These are phyloP conservation scores for Pterostichus madidus DNA, from an alignment of 2,888 invertebrate species.

Conservation along the genomic window DNA sequence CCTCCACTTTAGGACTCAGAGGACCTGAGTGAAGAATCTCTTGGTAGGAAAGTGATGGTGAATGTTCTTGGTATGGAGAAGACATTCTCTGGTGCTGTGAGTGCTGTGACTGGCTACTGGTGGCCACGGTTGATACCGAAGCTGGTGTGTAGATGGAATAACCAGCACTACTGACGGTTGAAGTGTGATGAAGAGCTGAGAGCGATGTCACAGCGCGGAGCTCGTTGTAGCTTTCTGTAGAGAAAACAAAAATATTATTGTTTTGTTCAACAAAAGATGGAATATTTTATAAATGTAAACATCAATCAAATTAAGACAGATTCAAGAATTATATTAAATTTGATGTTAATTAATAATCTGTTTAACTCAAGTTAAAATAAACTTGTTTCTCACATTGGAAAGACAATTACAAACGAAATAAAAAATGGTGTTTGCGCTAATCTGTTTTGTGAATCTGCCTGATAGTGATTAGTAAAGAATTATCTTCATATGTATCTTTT, in stretches of 20 bases:
- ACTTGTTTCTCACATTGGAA: too few relatives aligned
- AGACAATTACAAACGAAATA: too few relatives aligned
- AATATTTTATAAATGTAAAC: too few relatives aligned
- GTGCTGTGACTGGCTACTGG: conserved; percentile 69
- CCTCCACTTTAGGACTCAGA: conserved; percentile 62
- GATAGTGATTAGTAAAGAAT: too few relatives aligned
- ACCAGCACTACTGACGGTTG: conserved; percentile 70
- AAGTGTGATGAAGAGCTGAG: conserved; percentile 72
- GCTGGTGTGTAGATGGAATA: conserved; percentile 70
- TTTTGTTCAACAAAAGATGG: too few relatives aligned
- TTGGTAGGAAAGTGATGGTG: conserved; percentile 73
- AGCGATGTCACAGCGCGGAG: conserved; percentile 71
- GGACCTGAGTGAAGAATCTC: conserved; percentile 73
- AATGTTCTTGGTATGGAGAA: conserved; percentile 73
- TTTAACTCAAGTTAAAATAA: too few relatives aligned
- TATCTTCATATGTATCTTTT: too few relatives aligned
- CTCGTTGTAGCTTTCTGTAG: conserved; percentile 73
- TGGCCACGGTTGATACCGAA: conserved; percentile 69
- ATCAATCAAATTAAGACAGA: too few relatives aligned
- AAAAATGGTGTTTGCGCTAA: too few relatives aligned
- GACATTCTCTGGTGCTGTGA: conserved; percentile 68
- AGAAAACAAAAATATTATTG: conserved; percentile 5
- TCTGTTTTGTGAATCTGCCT: too few relatives aligned
- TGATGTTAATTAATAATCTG: too few relatives aligned
- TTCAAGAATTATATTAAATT: too few relatives aligned